Evolutionary conservation across 2,888 invertebrate species (phyloP), one percentile per base, ranked within the genome.

Genomic region (Harpagoxenus sublaevis): DNA sequence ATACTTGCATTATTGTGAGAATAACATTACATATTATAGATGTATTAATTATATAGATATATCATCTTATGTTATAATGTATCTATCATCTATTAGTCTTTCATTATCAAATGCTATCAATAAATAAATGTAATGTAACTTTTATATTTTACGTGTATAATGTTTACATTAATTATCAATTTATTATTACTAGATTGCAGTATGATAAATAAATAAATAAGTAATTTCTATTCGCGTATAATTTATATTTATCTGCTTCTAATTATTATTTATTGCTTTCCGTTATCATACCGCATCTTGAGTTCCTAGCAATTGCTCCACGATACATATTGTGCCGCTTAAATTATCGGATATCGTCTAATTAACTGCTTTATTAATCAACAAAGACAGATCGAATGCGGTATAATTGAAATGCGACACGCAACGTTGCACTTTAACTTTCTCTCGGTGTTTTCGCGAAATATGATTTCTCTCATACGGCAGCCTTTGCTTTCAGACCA

Each of bases 401-500:
- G 18, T 5, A 18, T 63, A 42, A 66, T 31, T 68, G 55, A 57
- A 68, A 66, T 31, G 1, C 8, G 60, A 42, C 12, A 42, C 28
- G 31, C 31, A 53, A 39, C 15, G 12, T 28, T 48, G 8, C 23
- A 23, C 3, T 23, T 12, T 28, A 48, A 70, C 23, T 28, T 79
- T 60, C 23, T 70, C 45, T 45, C 23, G 23, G 23, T 81, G 28
- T 71, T 70, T 71, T 28, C 60, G 39, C 60, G n/a, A 70, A 51
- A 71, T 71, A 81, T 71, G 71, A 81, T 60, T 78, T 45, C 55
- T 78, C n/a, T 70, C 12, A 35, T n/a, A 8, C 48, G 35, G 68
- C 12, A 42, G 28, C 35, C 35, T 60, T 81, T 60, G 71, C 48
- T 81, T 23, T 60, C 18, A 81, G 48, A n/a, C 70, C 71, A 71